phyloP scores from a whole-genome alignment of 2,888 invertebrate genomes.

The Baccha elongata region DNA sequence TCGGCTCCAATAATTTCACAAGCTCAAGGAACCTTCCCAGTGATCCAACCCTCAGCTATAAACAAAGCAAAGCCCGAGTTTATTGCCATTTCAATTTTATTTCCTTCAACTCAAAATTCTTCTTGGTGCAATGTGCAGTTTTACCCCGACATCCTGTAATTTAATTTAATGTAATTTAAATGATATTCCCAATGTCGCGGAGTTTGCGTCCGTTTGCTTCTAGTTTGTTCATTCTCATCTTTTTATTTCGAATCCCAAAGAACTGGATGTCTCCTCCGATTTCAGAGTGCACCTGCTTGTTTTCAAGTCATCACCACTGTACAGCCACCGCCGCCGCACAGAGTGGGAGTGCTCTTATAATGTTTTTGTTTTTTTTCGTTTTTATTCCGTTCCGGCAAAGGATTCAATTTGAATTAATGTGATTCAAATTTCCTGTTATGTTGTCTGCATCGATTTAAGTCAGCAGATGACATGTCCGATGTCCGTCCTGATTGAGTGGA shows the following conservation, averaged over 20 bases:
- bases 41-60: too few relatives aligned
- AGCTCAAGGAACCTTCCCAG: too few relatives aligned
- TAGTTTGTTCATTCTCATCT: conserved; percentile 20
- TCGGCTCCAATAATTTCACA: too few relatives aligned
- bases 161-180: conserved; percentile 81
- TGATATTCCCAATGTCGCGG: conserved; percentile 77
- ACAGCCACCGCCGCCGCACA: conserved; percentile 9
- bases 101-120: too few relatives aligned
- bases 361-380: conserved; percentile 16
- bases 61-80: too few relatives aligned
- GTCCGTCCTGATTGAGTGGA: conserved; percentile 65
- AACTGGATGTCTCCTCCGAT: conserved; percentile 23
- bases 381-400: conserved; percentile 44
- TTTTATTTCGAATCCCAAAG: conserved; percentile 1
- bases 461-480: conserved; percentile 64
- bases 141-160: too few relatives aligned
- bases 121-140: too few relatives aligned
- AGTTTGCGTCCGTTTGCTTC: conserved; percentile 44
- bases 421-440: conserved; percentile 58
- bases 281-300: conserved; percentile 59
- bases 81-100: too few relatives aligned
- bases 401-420: conserved; percentile 66
- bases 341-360: conserved; percentile 61
- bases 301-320: not conserved
- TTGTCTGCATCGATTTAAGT: conserved; percentile 45